Conservation (phyloP, 2,113 vertebrate species). For the Vulpes lagopus region DNA sequence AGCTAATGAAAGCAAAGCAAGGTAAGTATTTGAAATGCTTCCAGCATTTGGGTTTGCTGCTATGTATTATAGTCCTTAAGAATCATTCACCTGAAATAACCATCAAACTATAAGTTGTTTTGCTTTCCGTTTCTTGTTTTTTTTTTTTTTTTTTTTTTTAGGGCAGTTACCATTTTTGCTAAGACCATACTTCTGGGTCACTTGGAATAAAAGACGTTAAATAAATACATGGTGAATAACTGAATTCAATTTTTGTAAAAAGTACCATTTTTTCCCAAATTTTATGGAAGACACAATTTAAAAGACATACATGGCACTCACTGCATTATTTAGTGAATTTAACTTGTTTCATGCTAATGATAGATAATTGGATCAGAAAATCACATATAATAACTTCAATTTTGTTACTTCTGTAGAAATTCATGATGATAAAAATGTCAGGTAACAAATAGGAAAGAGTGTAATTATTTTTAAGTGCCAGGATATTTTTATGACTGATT, state of each 20-base stretch:
- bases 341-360: not conserved
- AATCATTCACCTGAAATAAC: constrained; percentile 17
- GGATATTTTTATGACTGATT: not conserved
- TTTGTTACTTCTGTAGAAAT: not conserved
- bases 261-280: not conserved
- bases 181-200: not conserved
- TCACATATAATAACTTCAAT: not conserved
- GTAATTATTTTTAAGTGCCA: constrained; percentile 1
- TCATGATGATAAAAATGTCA: not conserved
- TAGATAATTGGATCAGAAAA: not conserved
- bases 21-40: not conserved
- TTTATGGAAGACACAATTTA: constrained; percentile 23
- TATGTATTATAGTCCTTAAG: constrained; percentile 31
- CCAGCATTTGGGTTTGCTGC: not conserved
- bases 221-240: not conserved
- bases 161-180: not conserved
- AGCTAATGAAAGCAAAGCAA: constrained; percentile 49
- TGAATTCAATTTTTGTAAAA: not conserved
- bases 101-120: not conserved
- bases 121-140: not conserved
- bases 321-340: not conserved
- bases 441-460: not conserved
- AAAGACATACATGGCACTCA: not conserved
- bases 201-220: not conserved
- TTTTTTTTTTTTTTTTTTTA: not conserved